Evolutionary conservation across 2,888 invertebrate species (phyloP).

Genomic region (Iselma pallidipennis): DNA sequence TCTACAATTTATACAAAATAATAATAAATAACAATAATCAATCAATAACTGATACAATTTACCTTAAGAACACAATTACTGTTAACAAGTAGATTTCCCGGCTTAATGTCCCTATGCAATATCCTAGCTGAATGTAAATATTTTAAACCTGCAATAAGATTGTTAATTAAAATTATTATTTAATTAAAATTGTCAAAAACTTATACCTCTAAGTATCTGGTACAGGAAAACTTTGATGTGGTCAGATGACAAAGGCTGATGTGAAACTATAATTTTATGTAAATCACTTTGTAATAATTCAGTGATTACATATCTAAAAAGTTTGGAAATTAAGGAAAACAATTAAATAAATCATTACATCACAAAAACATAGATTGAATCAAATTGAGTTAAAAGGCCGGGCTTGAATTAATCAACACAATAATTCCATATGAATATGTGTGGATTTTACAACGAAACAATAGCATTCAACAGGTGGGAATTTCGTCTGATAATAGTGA

Average conservation of each 20-base stretch:
- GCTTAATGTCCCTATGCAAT: slow-evolving; percentile 98
- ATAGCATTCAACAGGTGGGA: neutral
- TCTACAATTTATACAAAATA: slow-evolving; percentile 59
- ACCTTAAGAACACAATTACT: slow-evolving; percentile 98
- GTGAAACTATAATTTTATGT: slow-evolving; percentile 99
- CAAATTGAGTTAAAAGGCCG: neutral
- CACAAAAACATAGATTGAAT: neutral
- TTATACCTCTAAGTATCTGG: slow-evolving; percentile 98
- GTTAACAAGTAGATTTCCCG: slow-evolving; percentile 98
- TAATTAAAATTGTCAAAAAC: no score
- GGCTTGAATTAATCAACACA: neutral
- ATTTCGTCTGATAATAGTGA: neutral
- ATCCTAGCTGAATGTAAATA: slow-evolving; percentile 98
- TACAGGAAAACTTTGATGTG: slow-evolving; percentile 99
- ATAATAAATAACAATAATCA: neutral
- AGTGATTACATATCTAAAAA: slow-evolving; percentile 94
- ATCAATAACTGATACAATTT: slow-evolving; percentile 30
- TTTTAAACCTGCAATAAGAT: slow-evolving; percentile 76
- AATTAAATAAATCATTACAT: slow-evolving; percentile 6
- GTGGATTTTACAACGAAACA: neutral
- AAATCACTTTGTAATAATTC: slow-evolving; percentile 99
- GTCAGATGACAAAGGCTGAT: slow-evolving; percentile 97
- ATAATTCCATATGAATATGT: neutral
- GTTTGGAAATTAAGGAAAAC: slow-evolving; percentile 32
- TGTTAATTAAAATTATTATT: no score